These are phyloP conservation scores for Butastur rufipennis DNA, from an alignment of 2,113 vertebrate species.

Conservation along the genomic window DNA sequence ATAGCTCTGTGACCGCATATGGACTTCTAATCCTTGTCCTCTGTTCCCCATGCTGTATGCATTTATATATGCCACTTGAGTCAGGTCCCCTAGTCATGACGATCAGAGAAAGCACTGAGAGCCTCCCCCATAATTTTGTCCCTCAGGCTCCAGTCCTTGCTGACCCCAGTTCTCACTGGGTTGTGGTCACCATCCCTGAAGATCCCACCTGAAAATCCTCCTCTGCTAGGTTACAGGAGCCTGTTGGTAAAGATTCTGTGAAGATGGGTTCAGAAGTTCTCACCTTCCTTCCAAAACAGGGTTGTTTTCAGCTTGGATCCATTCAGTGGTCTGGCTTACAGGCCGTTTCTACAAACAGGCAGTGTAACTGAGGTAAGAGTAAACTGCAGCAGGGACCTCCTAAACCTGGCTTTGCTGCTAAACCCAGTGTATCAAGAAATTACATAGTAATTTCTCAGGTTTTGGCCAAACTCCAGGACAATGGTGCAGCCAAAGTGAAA, in stretches of 20 bases:
- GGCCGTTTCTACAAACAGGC: not conserved
- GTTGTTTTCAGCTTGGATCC: not conserved
- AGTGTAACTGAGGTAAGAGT: not conserved
- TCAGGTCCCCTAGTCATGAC: not conserved
- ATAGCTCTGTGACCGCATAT: fast-evolving
- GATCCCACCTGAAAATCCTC: not conserved
- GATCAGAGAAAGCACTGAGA: not conserved
- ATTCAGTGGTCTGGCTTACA: not conserved
- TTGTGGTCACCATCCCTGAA: not conserved
- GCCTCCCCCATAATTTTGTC: not conserved
- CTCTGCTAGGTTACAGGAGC: not conserved
- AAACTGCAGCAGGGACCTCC: not conserved
- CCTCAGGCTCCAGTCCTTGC: not conserved
- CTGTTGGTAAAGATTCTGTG: not conserved
- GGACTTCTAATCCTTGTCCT: not conserved
- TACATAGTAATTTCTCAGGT: not conserved
- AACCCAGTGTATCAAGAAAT: not conserved
- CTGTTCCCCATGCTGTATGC: not conserved
- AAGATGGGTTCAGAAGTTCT: not conserved
- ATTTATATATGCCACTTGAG: not conserved
- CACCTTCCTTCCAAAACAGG: not conserved
- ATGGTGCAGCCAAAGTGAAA: not conserved
- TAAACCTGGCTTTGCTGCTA: not conserved
- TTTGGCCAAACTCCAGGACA: not conserved
- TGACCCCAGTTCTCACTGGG: not conserved